Base-by-base conservation (phyloP, 2,888 invertebrate species). In the Brachyptera risi region DNA sequence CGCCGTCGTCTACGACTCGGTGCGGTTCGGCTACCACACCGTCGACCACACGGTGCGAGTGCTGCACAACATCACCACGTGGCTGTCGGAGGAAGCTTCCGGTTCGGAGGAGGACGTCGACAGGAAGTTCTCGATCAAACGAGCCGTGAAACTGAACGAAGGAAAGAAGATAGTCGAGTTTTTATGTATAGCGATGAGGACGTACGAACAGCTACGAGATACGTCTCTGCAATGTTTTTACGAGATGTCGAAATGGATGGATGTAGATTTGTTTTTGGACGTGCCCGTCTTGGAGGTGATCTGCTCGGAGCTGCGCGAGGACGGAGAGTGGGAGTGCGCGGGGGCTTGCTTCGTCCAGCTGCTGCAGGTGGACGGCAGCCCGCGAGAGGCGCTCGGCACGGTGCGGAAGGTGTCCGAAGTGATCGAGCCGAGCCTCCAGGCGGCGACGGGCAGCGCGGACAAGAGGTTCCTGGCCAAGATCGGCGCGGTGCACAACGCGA, bases 41-140 rank as follows among this genome's bases (percentile, higher is more conserved):
- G 42, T 42, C 42, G 42, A 42, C 19, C 42, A 42, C 42, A 42
- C 42, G 19, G 19, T n/a, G n/a, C n/a, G n/a, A n/a, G n/a, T n/a
- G n/a, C n/a, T n/a, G n/a, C n/a, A n/a, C n/a, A n/a, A n/a, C n/a
- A n/a, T n/a, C n/a, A n/a, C n/a, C n/a, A n/a, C n/a, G n/a, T n/a
- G n/a, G n/a, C n/a, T n/a, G n/a, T n/a, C n/a, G n/a, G n/a, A n/a
- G n/a, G n/a, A n/a, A n/a, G n/a, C n/a, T n/a, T n/a, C n/a, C n/a
- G n/a, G n/a, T n/a, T n/a, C n/a, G n/a, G n/a, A n/a, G n/a, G n/a
- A n/a, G n/a, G n/a, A n/a, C n/a, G n/a, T n/a, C n/a, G n/a, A n/a
- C n/a, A n/a, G n/a, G n/a, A n/a, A n/a, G n/a, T n/a, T n/a, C n/a
- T n/a, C n/a, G n/a, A n/a, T n/a, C n/a, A n/a, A n/a, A n/a, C n/a